Conservation (phyloP, 2,797 vertebrate species). For the Rallus crepitans region DNA sequence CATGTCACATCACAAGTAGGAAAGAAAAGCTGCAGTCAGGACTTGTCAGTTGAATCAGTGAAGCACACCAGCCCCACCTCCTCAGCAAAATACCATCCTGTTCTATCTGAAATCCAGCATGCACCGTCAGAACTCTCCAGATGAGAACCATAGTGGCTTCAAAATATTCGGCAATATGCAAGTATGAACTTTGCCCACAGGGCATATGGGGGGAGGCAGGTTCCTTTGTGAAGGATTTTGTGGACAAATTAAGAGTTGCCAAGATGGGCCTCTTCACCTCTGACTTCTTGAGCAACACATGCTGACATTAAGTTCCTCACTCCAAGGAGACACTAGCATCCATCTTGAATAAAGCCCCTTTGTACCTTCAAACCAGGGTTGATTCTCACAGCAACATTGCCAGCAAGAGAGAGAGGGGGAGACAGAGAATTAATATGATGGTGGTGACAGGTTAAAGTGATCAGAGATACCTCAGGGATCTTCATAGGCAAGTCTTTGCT, state of each 20-base stretch:
- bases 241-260: not conserved
- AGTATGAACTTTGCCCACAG: not conserved
- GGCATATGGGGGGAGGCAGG: not conserved
- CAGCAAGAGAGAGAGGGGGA: constrained; percentile 34
- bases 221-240: constrained; percentile 3
- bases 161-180: constrained; percentile 27
- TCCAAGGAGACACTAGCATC: constrained; percentile 7
- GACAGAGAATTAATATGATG: not conserved
- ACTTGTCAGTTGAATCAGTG: constrained; percentile 44
- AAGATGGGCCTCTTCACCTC: not conserved
- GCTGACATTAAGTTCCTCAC: not conserved
- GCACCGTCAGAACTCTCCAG: not conserved
- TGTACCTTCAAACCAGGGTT: constrained; percentile 10
- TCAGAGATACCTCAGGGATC: constrained; percentile 73
- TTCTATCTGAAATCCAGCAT: constrained; percentile 34
- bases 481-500: constrained; percentile 60
- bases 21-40: constrained; percentile 47
- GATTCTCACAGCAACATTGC: constrained; percentile 7
- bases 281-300: constrained; percentile 5
- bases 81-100: not conserved
- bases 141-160: not conserved
- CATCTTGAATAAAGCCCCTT: constrained; percentile 7
- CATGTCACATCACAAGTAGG: not conserved
- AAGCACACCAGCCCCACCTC: not conserved
- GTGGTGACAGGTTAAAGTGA: constrained; percentile 33